Evolutionary conservation across 2,888 invertebrate species (phyloP).

Genomic region (Myopa tessellatipennis): DNA sequence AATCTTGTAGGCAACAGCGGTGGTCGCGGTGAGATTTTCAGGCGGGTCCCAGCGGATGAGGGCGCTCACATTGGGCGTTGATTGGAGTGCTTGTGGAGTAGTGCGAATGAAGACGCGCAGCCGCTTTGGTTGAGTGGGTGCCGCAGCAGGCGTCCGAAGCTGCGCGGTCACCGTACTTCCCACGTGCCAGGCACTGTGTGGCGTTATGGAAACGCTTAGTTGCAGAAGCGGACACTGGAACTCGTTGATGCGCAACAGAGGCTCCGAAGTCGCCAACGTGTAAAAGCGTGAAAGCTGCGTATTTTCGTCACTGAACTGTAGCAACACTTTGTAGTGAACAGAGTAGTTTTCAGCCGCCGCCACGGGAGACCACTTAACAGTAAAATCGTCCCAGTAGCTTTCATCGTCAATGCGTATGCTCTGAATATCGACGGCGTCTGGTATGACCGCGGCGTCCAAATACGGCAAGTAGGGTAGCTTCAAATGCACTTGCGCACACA

Average conservation of each 20-base stretch:
- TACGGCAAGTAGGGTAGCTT: constrained; percentile 35
- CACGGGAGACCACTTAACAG: constrained; percentile 84
- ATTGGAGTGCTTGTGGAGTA: constrained; percentile 62
- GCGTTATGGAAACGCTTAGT: constrained; percentile 79
- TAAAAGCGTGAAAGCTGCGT: constrained; percentile 43
- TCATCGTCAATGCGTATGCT: constrained; percentile 74
- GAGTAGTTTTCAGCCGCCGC: constrained; percentile 81
- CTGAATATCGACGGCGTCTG: constrained; percentile 75
- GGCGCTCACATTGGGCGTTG: constrained; percentile 69
- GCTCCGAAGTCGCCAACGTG: constrained; percentile 52
- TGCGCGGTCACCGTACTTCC: constrained; percentile 74
- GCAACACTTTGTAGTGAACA: constrained; percentile 75
- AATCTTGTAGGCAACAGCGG: constrained; percentile 74
- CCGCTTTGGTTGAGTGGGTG: constrained; percentile 80
- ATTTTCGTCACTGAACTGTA: constrained; percentile 47
- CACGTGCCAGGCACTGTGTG: constrained; percentile 87
- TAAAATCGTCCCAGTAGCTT: constrained; percentile 85
- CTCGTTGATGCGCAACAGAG: constrained; percentile 67
- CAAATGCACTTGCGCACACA: constrained; percentile 69
- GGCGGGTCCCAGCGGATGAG: constrained; percentile 87
- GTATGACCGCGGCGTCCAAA: constrained; percentile 75
- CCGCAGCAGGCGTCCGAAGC: constrained; percentile 83
- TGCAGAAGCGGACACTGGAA: constrained; percentile 74
- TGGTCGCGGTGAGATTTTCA: constrained; percentile 76
- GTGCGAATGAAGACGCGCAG: constrained; percentile 80